A percentile compares a stretch with the other conserved stretches of the same genome.
Evolutionary conservation across 2,113 vertebrate species (phyloP).

Genomic region (Hippolais icterina): DNA sequence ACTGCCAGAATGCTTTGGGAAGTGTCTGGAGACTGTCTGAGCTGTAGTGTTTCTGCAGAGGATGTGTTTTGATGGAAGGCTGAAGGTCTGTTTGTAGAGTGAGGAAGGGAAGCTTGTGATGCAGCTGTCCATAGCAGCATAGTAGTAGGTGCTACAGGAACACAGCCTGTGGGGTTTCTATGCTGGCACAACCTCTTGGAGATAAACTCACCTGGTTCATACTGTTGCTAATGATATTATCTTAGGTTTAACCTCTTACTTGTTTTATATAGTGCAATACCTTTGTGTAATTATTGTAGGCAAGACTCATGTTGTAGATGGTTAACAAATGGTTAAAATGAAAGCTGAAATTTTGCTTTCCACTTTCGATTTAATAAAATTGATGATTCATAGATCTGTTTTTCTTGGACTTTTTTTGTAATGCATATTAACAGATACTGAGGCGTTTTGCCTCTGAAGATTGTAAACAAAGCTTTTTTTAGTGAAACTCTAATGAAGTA

Average conservation of each 20-base stretch:
- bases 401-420: neutral
- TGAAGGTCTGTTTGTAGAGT: neutral
- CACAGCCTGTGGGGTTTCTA: neutral
- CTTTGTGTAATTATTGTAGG: neutral
- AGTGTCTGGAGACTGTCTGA: neutral
- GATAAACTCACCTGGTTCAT: neutral
- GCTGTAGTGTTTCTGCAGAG: neutral
- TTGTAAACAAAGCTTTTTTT: neutral
- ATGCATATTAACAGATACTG: neutral
- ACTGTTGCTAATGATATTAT: neutral
- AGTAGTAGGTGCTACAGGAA: neutral
- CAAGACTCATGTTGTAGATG: neutral
- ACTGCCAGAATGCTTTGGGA: neutral
- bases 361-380: neutral
- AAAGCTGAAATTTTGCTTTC: neutral
- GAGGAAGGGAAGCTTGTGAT: neutral
- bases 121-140: constrained; percentile 49
- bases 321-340: neutral
- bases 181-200: neutral
- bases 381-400: neutral
- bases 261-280: neutral
- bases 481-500: neutral
- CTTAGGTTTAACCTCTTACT: neutral
- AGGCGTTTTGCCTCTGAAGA: neutral
- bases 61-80: neutral